These are phyloP conservation scores for Rhagologus leucostigma DNA, from an alignment of 2,113 vertebrate species.

Conservation along the genomic window DNA sequence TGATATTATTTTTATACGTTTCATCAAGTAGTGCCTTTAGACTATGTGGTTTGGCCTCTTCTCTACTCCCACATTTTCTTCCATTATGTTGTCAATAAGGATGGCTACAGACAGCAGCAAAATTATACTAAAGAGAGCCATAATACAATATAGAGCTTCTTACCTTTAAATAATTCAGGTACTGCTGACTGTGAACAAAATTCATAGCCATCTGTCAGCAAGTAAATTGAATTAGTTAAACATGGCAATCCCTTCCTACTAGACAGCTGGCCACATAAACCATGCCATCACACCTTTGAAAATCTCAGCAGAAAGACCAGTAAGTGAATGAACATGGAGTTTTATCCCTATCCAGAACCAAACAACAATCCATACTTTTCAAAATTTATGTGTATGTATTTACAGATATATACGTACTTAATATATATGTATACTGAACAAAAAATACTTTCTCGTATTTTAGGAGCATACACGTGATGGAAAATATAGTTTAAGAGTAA, in stretches of 20 bases:
- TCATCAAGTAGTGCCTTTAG: background rate
- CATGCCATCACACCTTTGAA: background rate
- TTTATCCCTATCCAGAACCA: background rate
- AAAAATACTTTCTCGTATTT: background rate
- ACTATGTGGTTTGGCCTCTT: background rate
- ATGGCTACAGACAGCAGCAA: background rate
- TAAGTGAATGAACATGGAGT: background rate
- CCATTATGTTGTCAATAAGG: background rate
- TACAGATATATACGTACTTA: background rate
- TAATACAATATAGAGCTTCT: background rate
- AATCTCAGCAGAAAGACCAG: background rate
- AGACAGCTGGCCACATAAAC: slow-evolving; percentile 21
- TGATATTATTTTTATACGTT: background rate
- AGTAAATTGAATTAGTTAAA: background rate
- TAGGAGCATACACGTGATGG: background rate
- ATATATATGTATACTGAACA: background rate
- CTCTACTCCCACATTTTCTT: background rate
- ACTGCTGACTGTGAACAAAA: background rate
- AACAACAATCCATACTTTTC: background rate
- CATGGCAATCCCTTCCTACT: background rate
- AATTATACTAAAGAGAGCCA: background rate
- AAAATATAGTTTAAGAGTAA: background rate
- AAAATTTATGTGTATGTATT: background rate
- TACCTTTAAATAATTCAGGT: slow-evolving; percentile 19
- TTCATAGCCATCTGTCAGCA: slow-evolving; percentile 14